A percentile compares a stretch with the other conserved stretches of the same genome.
Evolutionary conservation across 2,888 invertebrate species (phyloP).

Genomic region (Athalia cordata): DNA sequence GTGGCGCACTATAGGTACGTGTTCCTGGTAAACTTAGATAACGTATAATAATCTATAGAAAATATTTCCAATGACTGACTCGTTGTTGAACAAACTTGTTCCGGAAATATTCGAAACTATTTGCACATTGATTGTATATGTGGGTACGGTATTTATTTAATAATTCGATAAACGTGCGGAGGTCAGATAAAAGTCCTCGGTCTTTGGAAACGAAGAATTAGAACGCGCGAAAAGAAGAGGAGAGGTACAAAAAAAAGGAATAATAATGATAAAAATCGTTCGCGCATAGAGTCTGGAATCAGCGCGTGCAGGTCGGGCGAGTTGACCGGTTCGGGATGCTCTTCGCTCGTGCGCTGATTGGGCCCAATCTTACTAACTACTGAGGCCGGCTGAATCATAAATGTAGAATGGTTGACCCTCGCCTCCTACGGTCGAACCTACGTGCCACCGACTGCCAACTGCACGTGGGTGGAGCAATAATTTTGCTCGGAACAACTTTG

Average conservation of each 20-base stretch:
- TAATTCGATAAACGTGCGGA: neutral
- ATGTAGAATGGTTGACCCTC: conserved; percentile 44
- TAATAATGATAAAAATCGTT: neutral
- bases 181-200: no score
- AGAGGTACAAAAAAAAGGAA: neutral
- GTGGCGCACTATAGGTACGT: conserved; percentile 28
- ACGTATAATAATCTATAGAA: neutral
- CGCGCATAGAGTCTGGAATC: conserved; percentile 6
- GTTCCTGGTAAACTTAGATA: conserved; percentile 30
- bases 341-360: conserved; percentile 44
- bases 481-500: conserved; percentile 29
- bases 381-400: conserved; percentile 40
- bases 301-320: conserved; percentile 33
- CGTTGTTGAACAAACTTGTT: neutral
- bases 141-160: neutral
- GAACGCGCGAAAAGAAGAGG: neutral
- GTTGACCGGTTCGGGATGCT: conserved; percentile 34
- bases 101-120: neutral
- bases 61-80: conserved; percentile 22
- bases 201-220: neutral
- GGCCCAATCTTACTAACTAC: conserved; percentile 44
- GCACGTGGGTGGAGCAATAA: conserved; percentile 42
- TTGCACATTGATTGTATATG: conserved; percentile 29
- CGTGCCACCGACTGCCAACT: conserved; percentile 36
- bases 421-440: conserved; percentile 23